Evolutionary conservation across 2,113 vertebrate species (phyloP).

Genomic region (Pampusana beccarii): DNA sequence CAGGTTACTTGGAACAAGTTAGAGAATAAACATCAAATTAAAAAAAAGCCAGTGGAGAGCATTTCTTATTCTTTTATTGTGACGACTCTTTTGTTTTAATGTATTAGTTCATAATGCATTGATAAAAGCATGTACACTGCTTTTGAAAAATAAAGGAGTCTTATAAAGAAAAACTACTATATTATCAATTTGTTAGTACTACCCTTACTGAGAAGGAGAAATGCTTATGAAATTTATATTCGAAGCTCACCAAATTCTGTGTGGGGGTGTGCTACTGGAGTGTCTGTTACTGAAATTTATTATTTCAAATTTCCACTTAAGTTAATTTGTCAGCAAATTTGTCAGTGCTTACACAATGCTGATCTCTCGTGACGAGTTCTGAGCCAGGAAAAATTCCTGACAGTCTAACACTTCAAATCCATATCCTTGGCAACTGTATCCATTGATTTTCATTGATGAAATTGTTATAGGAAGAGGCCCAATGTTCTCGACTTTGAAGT

Average conservation of each 20-base stretch:
- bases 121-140: background rate
- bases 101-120: background rate
- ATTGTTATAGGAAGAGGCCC: slow-evolving; percentile 92
- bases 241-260: background rate
- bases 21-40: background rate
- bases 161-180: background rate
- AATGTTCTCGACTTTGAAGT: slow-evolving; percentile 95
- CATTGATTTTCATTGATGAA: slow-evolving; percentile 95
- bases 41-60: background rate
- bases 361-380: slow-evolving; percentile 91
- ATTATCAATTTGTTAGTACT: background rate
- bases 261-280: background rate
- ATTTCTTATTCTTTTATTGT: background rate
- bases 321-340: background rate
- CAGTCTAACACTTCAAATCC: slow-evolving; percentile 96
- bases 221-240: background rate
- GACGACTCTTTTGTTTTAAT: background rate
- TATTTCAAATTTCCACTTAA: slow-evolving; percentile 9
- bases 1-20: background rate
- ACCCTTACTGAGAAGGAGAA: background rate
- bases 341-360: slow-evolving; percentile 88
- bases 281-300: background rate
- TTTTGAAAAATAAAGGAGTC: background rate
- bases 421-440: slow-evolving; percentile 94
- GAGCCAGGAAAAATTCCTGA: slow-evolving; percentile 84